phyloP scores from a whole-genome alignment of 1,140 invertebrate species.

The Dufourea novaeangliae region DNA sequence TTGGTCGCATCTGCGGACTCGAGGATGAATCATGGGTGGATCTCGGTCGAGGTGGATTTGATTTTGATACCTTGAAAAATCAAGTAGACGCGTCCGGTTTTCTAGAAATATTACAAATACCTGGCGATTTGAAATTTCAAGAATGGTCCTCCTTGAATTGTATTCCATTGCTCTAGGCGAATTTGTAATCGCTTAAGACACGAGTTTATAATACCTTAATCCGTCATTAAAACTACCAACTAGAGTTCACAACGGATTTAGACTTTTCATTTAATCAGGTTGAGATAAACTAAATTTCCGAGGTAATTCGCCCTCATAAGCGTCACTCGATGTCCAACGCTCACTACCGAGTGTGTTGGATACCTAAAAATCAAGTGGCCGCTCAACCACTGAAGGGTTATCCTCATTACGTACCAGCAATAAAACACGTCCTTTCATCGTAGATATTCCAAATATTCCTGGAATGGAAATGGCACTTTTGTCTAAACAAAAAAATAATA shows the following conservation, averaged over 20 bases:
- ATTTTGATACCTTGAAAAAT: background rate
- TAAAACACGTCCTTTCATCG: background rate
- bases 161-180: no score
- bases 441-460: background rate
- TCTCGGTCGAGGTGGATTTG: background rate
- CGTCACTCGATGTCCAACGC: background rate
- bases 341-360: slow-evolving; percentile 2
- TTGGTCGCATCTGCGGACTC: background rate
- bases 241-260: background rate
- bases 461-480: no score
- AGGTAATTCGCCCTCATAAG: background rate
- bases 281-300: background rate
- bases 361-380: slow-evolving; percentile 2
- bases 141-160: no score
- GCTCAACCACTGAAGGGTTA: background rate
- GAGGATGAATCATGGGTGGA: background rate
- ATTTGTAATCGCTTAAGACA: no score
- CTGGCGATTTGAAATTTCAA: background rate
- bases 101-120: background rate
- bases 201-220: background rate
- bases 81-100: background rate
- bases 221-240: background rate
- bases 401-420: background rate
- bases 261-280: background rate
- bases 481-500: no score